Base-by-base conservation (phyloP, 2,113 vertebrate species). In the Nyctibius bracteatus region DNA sequence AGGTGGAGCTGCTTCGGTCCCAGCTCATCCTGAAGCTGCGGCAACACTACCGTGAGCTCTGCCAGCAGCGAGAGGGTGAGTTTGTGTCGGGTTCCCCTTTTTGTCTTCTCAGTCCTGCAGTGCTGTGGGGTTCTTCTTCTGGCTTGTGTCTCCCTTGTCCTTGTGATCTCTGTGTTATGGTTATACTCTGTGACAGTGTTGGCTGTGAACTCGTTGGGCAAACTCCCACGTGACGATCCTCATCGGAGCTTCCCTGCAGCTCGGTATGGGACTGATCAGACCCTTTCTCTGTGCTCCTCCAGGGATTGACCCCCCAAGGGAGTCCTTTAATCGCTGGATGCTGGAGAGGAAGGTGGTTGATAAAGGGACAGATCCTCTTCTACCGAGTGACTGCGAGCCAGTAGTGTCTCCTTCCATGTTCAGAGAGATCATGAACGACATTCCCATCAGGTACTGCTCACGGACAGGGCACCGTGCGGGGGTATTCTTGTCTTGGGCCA, bases 401-500 rank as follows among this genome's bases (percentile, higher is more conserved):
- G 93, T 99, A 24, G 98, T 99, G 57, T 99, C 99, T 14, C 98
- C 99, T 17, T 99, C 99, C 96, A 99, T 99, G 99, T 99, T 99
- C 97, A 98, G 99, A 88, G 99, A 99, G 98, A 99, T 99, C 96
- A 99, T 99, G 99, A 99, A 99, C 49, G 99, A 99, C 98, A 99
- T 99, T 97, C 99, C 99, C 87, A 99, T 99, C 98, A 99, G 99
- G 99, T 98, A 97, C 20, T 22, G 21, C 9, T 37, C 65, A 24
- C 9, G 44, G n/a, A 20, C 14, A 5, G 51, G 15, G 12, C 11
- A 19, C 23, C 18, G 30, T 7, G 13, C 51, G 71, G 58, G 28
- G 9, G 3, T 44, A 21, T 15, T 46, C 63, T 10, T 52, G 22
- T 25, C 6, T 77, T 5, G 10, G 49, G 46, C 21, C 37, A 8